A percentile compares a stretch with the other conserved stretches of the same genome.
Evolutionary conservation across 2,888 invertebrate species (phyloP).

Genomic region (Archips crataeganus): DNA sequence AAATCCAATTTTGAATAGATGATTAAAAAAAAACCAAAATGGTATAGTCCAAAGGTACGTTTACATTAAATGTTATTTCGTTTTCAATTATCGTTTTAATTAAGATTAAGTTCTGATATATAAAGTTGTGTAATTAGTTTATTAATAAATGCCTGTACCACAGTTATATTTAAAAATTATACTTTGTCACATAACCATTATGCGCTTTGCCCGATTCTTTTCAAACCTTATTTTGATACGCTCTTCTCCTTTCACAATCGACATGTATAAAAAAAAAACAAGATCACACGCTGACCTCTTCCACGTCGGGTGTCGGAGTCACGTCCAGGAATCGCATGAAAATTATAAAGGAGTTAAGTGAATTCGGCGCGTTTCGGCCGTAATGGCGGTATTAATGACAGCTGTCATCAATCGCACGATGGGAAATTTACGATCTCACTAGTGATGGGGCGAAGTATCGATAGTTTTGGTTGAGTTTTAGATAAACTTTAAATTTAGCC

Average conservation of each 20-base stretch:
- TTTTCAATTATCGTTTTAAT: too few relatives aligned
- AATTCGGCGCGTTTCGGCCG: slow-evolving; percentile 60
- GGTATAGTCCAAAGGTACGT: too few relatives aligned
- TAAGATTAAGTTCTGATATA: too few relatives aligned
- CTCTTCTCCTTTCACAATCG: slow-evolving; percentile 11
- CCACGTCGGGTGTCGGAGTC: slow-evolving; percentile 73
- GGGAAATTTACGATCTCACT: slow-evolving; percentile 52
- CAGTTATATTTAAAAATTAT: too few relatives aligned
- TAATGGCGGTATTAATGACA: slow-evolving; percentile 57
- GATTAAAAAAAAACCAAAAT: too few relatives aligned
- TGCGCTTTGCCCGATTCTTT: too few relatives aligned
- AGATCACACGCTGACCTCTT: slow-evolving; percentile 38
- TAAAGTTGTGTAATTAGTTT: too few relatives aligned
- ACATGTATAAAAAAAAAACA: slow-evolving; percentile 33
- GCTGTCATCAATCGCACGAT: slow-evolving; percentile 54
- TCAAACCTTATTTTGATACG: too few relatives aligned
- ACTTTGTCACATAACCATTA: too few relatives aligned
- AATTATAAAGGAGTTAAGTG: slow-evolving; percentile 82
- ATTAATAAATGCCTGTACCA: too few relatives aligned
- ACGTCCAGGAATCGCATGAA: slow-evolving; percentile 78
- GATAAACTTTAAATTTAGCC: background rate
- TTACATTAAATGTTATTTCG: too few relatives aligned
- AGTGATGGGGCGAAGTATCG: slow-evolving; percentile 60
- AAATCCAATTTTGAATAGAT: too few relatives aligned
- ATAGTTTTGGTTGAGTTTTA: slow-evolving; percentile 21